Percentiles rank a stretch among this genome's conserved stretches.
These are phyloP conservation scores for Lacerta viridis DNA, from an alignment of 2,797 vertebrate genomes.

Conservation along the genomic window DNA sequence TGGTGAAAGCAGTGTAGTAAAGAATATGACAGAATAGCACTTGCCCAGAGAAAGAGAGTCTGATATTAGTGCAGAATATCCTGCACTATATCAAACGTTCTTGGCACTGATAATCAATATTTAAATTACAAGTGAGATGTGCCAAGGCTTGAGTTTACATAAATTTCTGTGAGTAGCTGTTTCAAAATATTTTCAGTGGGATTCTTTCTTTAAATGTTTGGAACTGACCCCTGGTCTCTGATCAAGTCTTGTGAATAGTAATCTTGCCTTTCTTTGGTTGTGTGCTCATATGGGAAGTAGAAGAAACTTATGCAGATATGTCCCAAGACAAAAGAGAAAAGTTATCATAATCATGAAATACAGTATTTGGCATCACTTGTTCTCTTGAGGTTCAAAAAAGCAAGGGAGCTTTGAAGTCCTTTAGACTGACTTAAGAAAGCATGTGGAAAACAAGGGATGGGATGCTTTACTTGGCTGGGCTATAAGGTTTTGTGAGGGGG, in stretches of 20 bases:
- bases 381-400: neutral
- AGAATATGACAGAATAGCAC: neutral
- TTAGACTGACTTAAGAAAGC: neutral
- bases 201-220: neutral
- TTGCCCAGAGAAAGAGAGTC: neutral
- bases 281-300: neutral
- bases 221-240: neutral
- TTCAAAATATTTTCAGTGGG: constrained; percentile 4
- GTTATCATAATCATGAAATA: neutral
- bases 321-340: neutral
- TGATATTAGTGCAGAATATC: neutral
- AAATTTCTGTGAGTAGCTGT: neutral
- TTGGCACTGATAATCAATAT: neutral
- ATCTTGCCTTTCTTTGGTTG: neutral
- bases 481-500: neutral
- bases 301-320: neutral
- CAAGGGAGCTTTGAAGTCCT: neutral
- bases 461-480: neutral
- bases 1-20: neutral
- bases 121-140: constrained; percentile 1
- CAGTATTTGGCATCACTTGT: neutral
- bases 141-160: neutral
- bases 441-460: neutral
- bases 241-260: neutral
- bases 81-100: neutral